Evolutionary conservation across 1,140 invertebrate species (phyloP), one percentile per base, ranked within the genome.

Genomic region (Penaeus chinensis): DNA sequence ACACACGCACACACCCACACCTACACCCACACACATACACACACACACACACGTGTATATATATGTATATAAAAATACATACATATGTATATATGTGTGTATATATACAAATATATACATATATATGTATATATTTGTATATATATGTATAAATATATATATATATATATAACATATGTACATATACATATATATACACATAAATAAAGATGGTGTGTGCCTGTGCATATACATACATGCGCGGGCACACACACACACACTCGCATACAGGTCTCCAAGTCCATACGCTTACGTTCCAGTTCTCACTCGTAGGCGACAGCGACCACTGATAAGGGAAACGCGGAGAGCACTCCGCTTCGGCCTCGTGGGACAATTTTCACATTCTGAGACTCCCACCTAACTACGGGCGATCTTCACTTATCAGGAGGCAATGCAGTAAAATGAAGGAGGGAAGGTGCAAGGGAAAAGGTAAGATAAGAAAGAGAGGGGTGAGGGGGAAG

Each of bases 71-170:
- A 69, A 13, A 19, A 22, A 27, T 71, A 71, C 8, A 71, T 71
- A 71, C 4, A 71, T 71, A 71, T n/a, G n/a, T 71, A 71, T 71
- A 71, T 71, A 71, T 71, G n/a, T 71, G n/a, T 71, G n/a, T 71
- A 71, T 71, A 71, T 71, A 71, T n/a, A 71, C n/a, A 71, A 16
- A 71, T 71, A 71, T n/a, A 71, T n/a, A 71, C n/a, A 71, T 71
- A 20, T 71, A 71, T 71, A 71, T 71, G n/a, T 71, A 71, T 71
- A 71, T 71, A 71, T 71, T 13, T 8, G n/a, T n/a, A 71, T 71
- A 71, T 71, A 71, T 71, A 71, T 71, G 16, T n/a, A 71, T 71
- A n/a, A 0, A 22, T n/a, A 71, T 2, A 69, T n/a, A n/a, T n/a
- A n/a, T n/a, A n/a, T 24, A 7, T 69, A 69, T 4, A 69, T 69